These are phyloP conservation scores for Neopelma chrysocephalum DNA, from an alignment of 2,797 vertebrate genomes.

Conservation along the genomic window DNA sequence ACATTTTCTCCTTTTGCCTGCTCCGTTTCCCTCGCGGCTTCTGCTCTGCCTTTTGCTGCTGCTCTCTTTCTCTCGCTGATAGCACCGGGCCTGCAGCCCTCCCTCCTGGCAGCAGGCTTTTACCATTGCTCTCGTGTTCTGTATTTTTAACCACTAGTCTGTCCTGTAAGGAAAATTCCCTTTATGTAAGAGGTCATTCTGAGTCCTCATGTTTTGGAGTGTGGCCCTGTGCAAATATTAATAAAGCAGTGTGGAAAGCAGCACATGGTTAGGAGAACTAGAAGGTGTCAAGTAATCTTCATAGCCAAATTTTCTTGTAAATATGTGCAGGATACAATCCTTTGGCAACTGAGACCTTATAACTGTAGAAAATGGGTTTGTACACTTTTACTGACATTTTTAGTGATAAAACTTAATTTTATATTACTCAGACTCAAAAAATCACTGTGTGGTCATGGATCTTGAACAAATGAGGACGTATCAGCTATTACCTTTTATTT, in stretches of 20 bases:
- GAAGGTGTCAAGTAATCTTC: neutral
- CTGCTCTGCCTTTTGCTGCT: neutral
- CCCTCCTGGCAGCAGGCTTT: neutral
- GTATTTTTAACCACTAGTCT: neutral
- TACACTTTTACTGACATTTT: neutral
- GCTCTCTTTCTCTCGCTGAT: neutral
- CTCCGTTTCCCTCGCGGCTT: neutral
- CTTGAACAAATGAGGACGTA: neutral
- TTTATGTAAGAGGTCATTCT: neutral
- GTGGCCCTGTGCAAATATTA: neutral
- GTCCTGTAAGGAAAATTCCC: neutral
- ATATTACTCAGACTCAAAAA: neutral
- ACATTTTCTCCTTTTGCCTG: neutral
- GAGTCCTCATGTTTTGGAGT: neutral
- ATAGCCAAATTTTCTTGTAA: neutral
- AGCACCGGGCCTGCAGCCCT: neutral
- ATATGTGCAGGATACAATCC: neutral
- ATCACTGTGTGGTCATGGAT: neutral
- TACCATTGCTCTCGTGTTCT: rapidly evolving
- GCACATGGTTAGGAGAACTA: neutral
- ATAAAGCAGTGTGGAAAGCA: neutral
- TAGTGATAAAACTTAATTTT: neutral
- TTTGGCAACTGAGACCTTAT: neutral
- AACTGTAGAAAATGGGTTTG: neutral
- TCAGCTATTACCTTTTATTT: neutral